Evolutionary conservation across 2,888 invertebrate species (phyloP), one percentile per base, ranked within the genome.

Genomic region (Drosophila affinis): DNA sequence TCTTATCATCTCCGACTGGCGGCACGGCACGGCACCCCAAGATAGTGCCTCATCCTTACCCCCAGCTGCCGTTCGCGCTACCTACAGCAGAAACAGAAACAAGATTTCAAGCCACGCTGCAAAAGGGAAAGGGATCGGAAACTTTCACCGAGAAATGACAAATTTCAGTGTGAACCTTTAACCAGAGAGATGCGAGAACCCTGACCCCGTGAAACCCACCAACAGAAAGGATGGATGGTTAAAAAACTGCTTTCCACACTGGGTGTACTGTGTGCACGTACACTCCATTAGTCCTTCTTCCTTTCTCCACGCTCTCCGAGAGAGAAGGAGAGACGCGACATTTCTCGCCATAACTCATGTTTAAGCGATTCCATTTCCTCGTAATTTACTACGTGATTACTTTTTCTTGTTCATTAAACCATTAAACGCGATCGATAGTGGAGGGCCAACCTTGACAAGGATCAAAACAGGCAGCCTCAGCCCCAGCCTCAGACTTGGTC

Each of bases 331-430:
- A 29, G 29, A 55, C n/a, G 45, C 45, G 29, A 61, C 21, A 61
- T 57, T 57, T 65, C 54, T 62, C 48, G 52, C 65, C 75, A 76
- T 87, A 87, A 87, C 88, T 84, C 83, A 84, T 84, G 81, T 81
- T 82, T 87, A 85, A 87, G 80, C 86, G 82, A 87, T 80, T 77
- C 53, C 77, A 84, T 78, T 88, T 84, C 78, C 79, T 80, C 76
- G 76, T 85, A 89, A 87, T 90, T 88, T 89, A 89, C 88, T 84
- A 87, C 81, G 87, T 85, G 90, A 89, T 89, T 87, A 89, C 77
- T 81, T 80, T 81, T 87, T 88, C 80, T 81, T 83, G 78, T 80
- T 89, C 83, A 83, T 89, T 90, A 89, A 83, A 88, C 87, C 87
- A 88, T 87, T 88, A 83, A 78, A 72, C 75, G 76, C 85, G 87